Evolutionary conservation across 2,888 invertebrate genomes (phyloP).

Genomic region (Leptopilina drosophilae): DNA sequence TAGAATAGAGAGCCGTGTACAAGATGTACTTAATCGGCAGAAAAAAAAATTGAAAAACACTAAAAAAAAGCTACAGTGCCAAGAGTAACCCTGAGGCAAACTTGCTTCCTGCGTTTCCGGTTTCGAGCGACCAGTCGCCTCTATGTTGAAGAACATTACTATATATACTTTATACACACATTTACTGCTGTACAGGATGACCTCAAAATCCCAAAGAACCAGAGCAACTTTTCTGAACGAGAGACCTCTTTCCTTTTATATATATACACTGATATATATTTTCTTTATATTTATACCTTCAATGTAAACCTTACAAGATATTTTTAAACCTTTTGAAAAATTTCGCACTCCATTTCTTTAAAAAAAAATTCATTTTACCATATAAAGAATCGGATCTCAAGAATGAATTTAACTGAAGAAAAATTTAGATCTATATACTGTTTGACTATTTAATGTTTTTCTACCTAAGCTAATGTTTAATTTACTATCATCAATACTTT

Average conservation of each 20-base stretch:
- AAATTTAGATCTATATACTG: too few relatives aligned
- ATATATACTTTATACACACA: constrained; percentile 25
- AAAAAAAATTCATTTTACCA: too few relatives aligned
- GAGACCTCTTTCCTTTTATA: constrained; percentile 29
- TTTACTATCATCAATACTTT: too few relatives aligned
- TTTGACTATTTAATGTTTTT: too few relatives aligned
- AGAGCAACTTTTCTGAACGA: constrained; percentile 31
- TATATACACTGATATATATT: neutral
- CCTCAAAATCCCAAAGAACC: constrained; percentile 37
- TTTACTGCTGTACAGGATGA: constrained; percentile 37
- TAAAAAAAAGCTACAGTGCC: constrained; percentile 26
- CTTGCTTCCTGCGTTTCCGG: constrained; percentile 61
- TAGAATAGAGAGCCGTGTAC: constrained; percentile 24
- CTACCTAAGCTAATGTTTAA: too few relatives aligned
- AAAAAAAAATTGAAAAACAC: neutral
- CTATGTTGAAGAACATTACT: constrained; percentile 24
- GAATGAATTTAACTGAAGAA: too few relatives aligned
- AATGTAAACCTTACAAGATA: too few relatives aligned
- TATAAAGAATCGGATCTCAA: too few relatives aligned
- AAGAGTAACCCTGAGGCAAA: constrained; percentile 51
- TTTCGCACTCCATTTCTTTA: too few relatives aligned
- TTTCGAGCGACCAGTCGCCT: constrained; percentile 49
- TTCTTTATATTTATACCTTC: too few relatives aligned
- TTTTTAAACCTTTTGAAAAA: too few relatives aligned
- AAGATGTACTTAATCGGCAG: constrained; percentile 28